Evolutionary conservation across 2,888 invertebrate species (phyloP).

Genomic region (Cerceris ruficornis): DNA sequence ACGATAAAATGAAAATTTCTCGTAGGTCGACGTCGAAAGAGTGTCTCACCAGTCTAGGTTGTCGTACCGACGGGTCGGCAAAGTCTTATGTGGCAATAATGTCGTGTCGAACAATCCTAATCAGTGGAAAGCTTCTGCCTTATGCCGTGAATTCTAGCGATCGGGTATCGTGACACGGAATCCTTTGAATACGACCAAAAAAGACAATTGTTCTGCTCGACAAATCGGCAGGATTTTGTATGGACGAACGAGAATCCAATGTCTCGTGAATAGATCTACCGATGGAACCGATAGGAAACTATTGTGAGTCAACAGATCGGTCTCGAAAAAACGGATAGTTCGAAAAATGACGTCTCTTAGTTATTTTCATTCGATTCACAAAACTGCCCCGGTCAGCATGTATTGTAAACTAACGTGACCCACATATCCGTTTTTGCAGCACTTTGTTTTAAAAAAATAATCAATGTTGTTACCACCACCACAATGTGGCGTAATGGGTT

Average conservation of each 20-base stretch:
- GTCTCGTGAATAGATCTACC: constrained; percentile 57
- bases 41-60: constrained; percentile 12
- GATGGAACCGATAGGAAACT: constrained; percentile 54
- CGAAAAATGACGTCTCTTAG: constrained; percentile 48
- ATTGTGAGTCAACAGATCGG: constrained; percentile 59
- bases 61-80: constrained; percentile 3
- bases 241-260: constrained; percentile 40
- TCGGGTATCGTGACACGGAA: background rate
- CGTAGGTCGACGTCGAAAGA: constrained; percentile 17
- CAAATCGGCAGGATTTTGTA: constrained; percentile 19
- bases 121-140: constrained; percentile 1
- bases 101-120: background rate
- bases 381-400: constrained; percentile 72
- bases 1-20: constrained; percentile 47
- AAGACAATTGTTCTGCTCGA: background rate
- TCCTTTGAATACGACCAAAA: too few species aligned
- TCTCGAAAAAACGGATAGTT: constrained; percentile 51
- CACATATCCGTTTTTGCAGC: constrained; percentile 71
- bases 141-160: constrained; percentile 10
- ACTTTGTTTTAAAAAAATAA: constrained; percentile 79
- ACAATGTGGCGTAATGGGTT: constrained; percentile 71
- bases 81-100: background rate
- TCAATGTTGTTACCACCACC: constrained; percentile 71
- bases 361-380: constrained; percentile 70
- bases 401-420: constrained; percentile 76